Evolutionary conservation across 2,888 invertebrate genomes (phyloP).

Genomic region (Philereme vetulata): DNA sequence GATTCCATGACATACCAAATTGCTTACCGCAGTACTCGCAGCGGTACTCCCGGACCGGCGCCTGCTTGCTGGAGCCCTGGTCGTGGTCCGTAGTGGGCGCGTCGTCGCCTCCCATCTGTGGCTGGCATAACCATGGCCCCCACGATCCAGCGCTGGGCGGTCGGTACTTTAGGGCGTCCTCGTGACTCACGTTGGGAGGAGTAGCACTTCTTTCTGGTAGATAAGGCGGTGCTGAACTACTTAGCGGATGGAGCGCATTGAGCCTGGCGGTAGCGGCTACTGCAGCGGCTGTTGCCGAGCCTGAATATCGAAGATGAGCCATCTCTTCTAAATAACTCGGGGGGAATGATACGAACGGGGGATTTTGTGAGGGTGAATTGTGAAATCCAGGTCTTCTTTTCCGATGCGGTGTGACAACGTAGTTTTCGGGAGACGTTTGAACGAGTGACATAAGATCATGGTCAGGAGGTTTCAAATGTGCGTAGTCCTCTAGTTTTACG

Average conservation of each 20-base stretch:
- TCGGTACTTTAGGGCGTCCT: conserved; percentile 84
- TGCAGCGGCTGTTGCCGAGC: conserved; percentile 84
- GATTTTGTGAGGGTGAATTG: conserved; percentile 93
- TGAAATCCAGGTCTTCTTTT: conserved; percentile 94
- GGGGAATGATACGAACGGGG: conserved; percentile 92
- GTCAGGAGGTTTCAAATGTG: conserved; percentile 86
- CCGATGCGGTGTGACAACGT: conserved; percentile 93
- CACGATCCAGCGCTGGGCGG: conserved; percentile 89
- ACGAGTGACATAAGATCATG: conserved; percentile 88
- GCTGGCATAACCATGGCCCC: conserved; percentile 87
- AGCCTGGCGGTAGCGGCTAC: conserved; percentile 81
- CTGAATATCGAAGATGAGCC: conserved; percentile 84
- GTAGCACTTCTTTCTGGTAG: conserved; percentile 85
- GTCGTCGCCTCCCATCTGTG: conserved; percentile 84
- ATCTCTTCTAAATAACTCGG: conserved; percentile 90
- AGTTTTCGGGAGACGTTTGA: conserved; percentile 90
- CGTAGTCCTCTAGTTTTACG: conserved; percentile 87
- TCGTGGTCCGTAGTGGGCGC: conserved; percentile 77
- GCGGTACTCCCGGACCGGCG: conserved; percentile 92
- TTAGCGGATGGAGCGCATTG: conserved; percentile 84
- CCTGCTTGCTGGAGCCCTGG: conserved; percentile 82
- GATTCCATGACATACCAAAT: conserved; percentile 96
- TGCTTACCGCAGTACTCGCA: conserved; percentile 96
- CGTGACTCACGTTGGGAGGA: conserved; percentile 84
- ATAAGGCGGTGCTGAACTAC: conserved; percentile 90